Evolutionary conservation across 2,888 invertebrate species (phyloP), one percentile per base, ranked within the genome.

Genomic region (Chymomyza amoena): DNA sequence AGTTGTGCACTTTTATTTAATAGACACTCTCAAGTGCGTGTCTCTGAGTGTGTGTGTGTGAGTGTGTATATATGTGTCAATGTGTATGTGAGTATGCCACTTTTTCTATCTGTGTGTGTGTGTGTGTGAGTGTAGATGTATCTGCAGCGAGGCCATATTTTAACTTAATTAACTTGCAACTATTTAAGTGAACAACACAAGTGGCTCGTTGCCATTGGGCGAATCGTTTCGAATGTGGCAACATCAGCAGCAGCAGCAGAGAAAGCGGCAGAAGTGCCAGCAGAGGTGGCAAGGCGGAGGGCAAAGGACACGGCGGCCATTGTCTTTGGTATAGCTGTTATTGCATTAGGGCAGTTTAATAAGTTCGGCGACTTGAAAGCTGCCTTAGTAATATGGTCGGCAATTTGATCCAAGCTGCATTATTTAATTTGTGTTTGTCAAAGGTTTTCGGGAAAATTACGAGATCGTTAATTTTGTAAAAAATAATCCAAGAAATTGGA

Each of bases 91-190:
- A n/a, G 36, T 61, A 32, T 32, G 32, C 32, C 7, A 32, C 32
- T 32, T 32, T 32, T 32, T 32, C 7, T 32, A 32, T 32, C 32
- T 32, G 39, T 13, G 39, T 45, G 39, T 13, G 52, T 52, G 52
- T 13, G 52, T 16, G 52, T 16, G 39, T 61, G 18, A 10, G 36
- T 61, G 13, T 13, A 61, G 16, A 10, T 45, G 65, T n/a, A 28
- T 50, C 15, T 50, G 63, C 61, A 51, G 32, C 10, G 25, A 63
- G 80, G 69, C 72, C 69, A 79, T 79, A 79, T 79, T 79, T 79
- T 80, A 79, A 78, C 74, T 79, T 79, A 80, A 79, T 79, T 79
- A 79, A 79, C 78, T 80, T 80, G 80, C 80, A 80, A 78, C 80
- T 79, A 78, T 79, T 80, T 80, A 80, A 79, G 80, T 79, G 79